Base-by-base conservation (phyloP, 2,888 invertebrate species). In the Pterostichus niger region DNA sequence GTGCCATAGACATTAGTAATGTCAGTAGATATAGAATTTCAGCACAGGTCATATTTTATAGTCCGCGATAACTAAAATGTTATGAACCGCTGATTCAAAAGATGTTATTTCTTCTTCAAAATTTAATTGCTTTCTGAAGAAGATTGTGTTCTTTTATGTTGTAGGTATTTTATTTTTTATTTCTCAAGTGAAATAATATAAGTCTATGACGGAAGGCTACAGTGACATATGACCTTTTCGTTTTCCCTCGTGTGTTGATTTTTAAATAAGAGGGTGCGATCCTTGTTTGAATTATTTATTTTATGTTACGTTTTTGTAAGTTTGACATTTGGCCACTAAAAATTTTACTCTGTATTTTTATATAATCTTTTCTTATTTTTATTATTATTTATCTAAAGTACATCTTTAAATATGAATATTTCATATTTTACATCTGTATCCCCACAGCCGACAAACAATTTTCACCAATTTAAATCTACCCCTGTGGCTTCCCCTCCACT, bases 171-270 rank as follows among this genome's bases (percentile, higher is more conserved):
- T n/a, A n/a, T n/a, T n/a, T 24, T 24, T 24, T 24, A 24, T 24
- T 24, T 24, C 24, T 24, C 24, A 24, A 24, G 24, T 24, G 24
- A 24, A 24, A 3, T 24, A 24, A 2, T 17, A 54, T 54, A 54
- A 54, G 5, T 15, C 6, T 17, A 15, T 54, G 13, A 40, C 40
- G 54, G 2, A 15, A 1, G 24, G 6, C 15, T 35, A 6, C n/a
- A 6, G 40, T 68, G 68, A 44, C 68, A 15, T 17, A 13, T 68
- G 68, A 68, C 68, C 68, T 33, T 68, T 10, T 68, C 68, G 33
- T 33, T 68, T 10, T 68, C 15, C 44, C 15, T 35, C 9, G 13
- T 68, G 13, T 54, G 54, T 68, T 68, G 68, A 68, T 68, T 68
- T 68, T 68, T 68, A 11, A 40, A 68, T 68, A 68, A 68, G 44